These are phyloP conservation scores for Phortica magna DNA, from an alignment of 2,888 invertebrate genomes.

Conservation along the genomic window DNA sequence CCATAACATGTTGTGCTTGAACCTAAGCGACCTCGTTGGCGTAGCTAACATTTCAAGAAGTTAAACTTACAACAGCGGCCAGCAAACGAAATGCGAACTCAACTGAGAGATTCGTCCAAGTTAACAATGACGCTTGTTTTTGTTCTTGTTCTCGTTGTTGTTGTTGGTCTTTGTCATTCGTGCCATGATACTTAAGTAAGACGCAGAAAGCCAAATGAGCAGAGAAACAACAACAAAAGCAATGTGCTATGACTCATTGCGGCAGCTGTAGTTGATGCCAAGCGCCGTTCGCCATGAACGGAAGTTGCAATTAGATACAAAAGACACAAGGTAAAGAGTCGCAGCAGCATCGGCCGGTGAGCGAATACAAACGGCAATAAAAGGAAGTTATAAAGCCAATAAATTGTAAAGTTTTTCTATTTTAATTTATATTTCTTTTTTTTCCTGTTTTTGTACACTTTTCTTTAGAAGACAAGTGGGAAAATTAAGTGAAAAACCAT, in stretches of 20 bases:
- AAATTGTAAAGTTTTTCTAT: too few relatives aligned
- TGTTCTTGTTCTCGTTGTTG: neutral
- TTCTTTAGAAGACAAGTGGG: too few relatives aligned
- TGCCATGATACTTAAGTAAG: neutral
- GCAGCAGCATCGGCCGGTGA: neutral
- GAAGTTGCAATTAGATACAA: neutral
- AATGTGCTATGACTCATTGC: neutral
- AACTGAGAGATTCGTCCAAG: conserved; percentile 27
- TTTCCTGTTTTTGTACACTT: too few relatives aligned
- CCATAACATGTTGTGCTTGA: too few relatives aligned
- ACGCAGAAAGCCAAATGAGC: neutral
- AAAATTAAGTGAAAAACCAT: too few relatives aligned
- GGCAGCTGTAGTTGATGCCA: neutral
- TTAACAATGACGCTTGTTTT: conserved; percentile 14
- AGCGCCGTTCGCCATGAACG: neutral
- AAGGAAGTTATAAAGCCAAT: too few relatives aligned
- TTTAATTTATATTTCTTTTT: too few relatives aligned
- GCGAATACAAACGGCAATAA: too few relatives aligned
- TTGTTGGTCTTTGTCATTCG: neutral
- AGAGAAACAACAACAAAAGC: neutral
- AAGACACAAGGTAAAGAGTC: neutral
- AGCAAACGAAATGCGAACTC: neutral
- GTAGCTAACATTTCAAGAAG: neutral
- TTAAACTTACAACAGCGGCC: neutral
- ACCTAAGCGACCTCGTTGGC: neutral